phyloP scores from a whole-genome alignment of 2,797 vertebrate genomes.

The Phrynocephalus forsythii region DNA sequence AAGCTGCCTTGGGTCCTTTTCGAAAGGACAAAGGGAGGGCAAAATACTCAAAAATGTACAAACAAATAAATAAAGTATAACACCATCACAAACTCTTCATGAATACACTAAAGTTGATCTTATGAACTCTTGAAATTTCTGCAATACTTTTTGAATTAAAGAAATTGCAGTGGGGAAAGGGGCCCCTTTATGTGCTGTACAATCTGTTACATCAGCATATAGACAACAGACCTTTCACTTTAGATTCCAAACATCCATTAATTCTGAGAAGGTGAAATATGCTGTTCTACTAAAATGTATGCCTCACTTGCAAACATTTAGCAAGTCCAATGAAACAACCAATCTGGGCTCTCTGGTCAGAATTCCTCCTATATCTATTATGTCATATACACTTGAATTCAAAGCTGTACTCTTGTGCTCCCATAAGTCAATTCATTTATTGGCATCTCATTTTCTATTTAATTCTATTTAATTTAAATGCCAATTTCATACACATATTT shows the following conservation, averaged over 20 bases:
- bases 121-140: background rate
- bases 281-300: background rate
- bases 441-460: slow-evolving; percentile 23
- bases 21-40: no score
- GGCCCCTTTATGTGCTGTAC: no score
- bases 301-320: background rate
- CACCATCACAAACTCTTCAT: background rate
- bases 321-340: background rate
- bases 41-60: no score
- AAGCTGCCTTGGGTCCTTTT: no score
- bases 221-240: background rate
- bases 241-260: background rate
- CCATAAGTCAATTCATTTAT: background rate
- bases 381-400: background rate
- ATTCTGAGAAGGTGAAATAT: background rate
- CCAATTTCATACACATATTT: background rate
- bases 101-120: background rate
- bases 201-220: background rate
- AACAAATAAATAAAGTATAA: no score
- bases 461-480: slow-evolving; percentile 19
- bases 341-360: background rate
- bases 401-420: background rate
- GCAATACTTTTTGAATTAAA: background rate
- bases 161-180: background rate
- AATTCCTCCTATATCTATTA: background rate